Percentiles rank a stretch among this genome's conserved stretches.
phyloP scores from a whole-genome alignment of 2,113 vertebrate species.

The Sylvia atricapilla region DNA sequence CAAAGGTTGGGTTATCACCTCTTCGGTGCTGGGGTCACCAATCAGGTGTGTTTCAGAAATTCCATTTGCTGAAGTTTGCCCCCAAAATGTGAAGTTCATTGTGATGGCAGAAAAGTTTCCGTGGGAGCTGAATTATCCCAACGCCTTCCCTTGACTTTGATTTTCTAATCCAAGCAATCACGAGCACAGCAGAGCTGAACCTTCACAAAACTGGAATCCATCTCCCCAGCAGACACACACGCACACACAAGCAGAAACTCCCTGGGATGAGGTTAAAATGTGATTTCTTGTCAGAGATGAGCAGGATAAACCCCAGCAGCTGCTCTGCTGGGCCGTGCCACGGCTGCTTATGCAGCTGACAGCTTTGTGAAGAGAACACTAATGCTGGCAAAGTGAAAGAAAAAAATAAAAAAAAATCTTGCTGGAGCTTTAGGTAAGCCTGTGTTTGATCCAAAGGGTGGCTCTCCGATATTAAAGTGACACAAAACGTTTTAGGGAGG shows the following conservation, averaged over 20 bases:
- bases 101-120: neutral
- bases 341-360: neutral
- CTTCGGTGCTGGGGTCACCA: neutral
- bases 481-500: neutral
- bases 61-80: neutral
- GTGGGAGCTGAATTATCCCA: neutral
- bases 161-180: neutral
- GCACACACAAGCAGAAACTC: neutral
- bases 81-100: neutral
- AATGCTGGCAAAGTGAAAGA: neutral
- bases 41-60: neutral
- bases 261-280: neutral
- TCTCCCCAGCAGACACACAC: neutral
- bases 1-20: neutral
- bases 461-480: neutral
- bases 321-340: neutral
- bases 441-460: neutral
- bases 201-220: neutral
- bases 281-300: neutral
- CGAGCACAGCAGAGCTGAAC: neutral
- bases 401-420: neutral
- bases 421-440: constrained; percentile 12
- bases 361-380: neutral
- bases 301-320: neutral
- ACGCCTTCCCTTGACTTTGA: rapidly evolving